These are phyloP conservation scores for Acanthopagrus latus DNA, from an alignment of 2,797 vertebrate genomes.

Conservation along the genomic window DNA sequence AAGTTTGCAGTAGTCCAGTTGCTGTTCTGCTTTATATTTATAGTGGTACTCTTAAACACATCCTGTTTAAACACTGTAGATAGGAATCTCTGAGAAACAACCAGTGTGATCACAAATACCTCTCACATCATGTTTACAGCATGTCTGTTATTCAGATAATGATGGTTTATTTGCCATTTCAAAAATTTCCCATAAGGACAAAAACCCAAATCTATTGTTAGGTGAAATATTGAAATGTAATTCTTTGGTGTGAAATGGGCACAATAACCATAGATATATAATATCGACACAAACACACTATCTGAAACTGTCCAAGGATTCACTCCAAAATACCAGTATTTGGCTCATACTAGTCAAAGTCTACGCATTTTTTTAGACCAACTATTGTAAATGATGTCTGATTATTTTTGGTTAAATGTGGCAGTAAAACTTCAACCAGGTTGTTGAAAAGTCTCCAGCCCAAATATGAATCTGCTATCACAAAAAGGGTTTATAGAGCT, in stretches of 20 bases:
- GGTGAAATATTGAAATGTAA: not conserved
- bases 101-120: not conserved
- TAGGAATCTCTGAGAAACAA: not conserved
- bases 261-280: not conserved
- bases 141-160: not conserved
- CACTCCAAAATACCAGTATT: constrained; percentile 1
- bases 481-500: constrained; percentile 4
- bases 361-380: constrained; percentile 5
- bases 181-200: not conserved
- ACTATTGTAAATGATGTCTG: not conserved
- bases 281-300: not conserved
- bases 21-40: not conserved
- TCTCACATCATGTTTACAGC: not conserved
- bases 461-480: constrained; percentile 28
- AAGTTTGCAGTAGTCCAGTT: not conserved
- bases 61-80: not conserved
- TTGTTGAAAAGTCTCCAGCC: constrained; percentile 13
- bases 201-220: not conserved
- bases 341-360: not conserved
- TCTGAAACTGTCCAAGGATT: not conserved
- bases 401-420: constrained; percentile 15
- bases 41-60: not conserved
- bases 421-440: constrained; percentile 13
- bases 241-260: not conserved
- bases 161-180: not conserved